Conservation (phyloP, 2,797 vertebrate genomes). For the Meda fulgida region DNA sequence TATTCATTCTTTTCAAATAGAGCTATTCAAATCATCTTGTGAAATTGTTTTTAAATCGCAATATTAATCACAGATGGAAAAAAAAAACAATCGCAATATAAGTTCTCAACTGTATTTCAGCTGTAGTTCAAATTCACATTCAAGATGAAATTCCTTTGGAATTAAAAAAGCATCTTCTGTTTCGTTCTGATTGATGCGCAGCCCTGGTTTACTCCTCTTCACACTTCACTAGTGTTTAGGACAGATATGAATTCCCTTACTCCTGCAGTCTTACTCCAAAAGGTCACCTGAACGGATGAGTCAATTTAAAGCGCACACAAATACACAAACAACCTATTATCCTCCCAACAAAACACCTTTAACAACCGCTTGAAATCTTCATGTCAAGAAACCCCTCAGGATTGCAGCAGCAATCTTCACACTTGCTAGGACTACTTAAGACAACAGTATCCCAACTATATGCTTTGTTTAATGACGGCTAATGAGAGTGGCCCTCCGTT, state of each 20-base stretch:
- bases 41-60: no score
- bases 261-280: not conserved
- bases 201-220: not conserved
- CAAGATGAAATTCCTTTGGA: not conserved
- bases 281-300: slow-evolving; percentile 24
- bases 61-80: no score
- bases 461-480: slow-evolving; percentile 24
- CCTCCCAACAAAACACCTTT: slow-evolving; percentile 18
- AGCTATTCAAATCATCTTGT: no score
- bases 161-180: not conserved
- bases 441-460: slow-evolving; percentile 3
- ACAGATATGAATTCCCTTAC: slow-evolving; percentile 19
- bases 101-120: not conserved
- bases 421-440: slow-evolving; percentile 1
- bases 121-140: not conserved
- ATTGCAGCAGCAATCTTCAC: not conserved
- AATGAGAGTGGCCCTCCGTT: slow-evolving; percentile 2
- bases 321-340: slow-evolving; percentile 5
- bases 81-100: no score
- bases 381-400: not conserved
- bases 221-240: not conserved
- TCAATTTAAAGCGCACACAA: slow-evolving; percentile 21
- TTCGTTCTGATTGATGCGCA: not conserved
- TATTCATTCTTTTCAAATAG: no score
- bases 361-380: not conserved